Evolutionary conservation across 2,888 invertebrate species (phyloP), one percentile per base, ranked within the genome.

Genomic region (Drosophila meridionalis): DNA sequence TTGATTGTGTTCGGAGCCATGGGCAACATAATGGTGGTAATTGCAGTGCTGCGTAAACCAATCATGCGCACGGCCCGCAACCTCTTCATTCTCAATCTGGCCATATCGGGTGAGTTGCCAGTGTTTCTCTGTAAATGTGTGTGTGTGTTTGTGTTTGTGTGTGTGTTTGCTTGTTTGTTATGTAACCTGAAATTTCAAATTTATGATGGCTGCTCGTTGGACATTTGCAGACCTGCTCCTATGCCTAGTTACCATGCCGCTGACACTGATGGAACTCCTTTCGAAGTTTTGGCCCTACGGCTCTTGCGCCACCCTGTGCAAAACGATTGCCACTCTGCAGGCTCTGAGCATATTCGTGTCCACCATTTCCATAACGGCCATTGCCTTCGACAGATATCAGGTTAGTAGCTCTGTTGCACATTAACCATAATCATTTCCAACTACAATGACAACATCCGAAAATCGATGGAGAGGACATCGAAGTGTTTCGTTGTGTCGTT

Each of bases 321-420:
- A 98, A 93, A 95, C 97, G 78, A 96, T 97, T 78, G 97, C 97
- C 0, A 96, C 96, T 73, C 95, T 98, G 56, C 98, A 98, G 92
- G 98, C 97, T 0, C 96, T 97, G 75, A 98, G 97, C 88, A 97
- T 98, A 82, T 98, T 98, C 92, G 98, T 98, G 0, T 98, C 98
- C 0, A 98, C 98, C 1, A 97, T 98, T 91, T 97, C 97, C 78
- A 98, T 98, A 83, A 97, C 98, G 4, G 98, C 98, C 9, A 98
- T 98, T 81, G 96, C 97, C 34, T 94, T 97, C 92, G 97, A 97
- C 91, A 94, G 97, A 93, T 97, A 97, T 93, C 96, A 97, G 95
- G 96, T 96, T 91, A 92, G 84, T 77, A 65, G 9, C 12, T 20
- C 8, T 9, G 32, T 12, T 38, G 43, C 6, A 56, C 45, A 52